Conservation (phyloP, 2,113 vertebrate genomes). For the Anarhynchus alexandrinus region DNA sequence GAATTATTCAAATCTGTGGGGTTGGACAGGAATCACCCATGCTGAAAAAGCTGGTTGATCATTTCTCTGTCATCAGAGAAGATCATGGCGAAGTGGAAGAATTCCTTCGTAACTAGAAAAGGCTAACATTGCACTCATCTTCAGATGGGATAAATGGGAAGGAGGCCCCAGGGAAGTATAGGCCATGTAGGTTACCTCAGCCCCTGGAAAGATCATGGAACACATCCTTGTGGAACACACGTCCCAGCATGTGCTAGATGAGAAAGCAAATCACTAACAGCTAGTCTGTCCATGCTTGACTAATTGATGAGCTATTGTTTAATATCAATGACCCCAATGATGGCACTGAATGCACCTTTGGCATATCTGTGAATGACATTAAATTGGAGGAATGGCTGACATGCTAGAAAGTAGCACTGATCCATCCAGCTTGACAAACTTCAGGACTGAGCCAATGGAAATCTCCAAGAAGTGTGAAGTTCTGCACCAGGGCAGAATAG, state of each 20-base stretch:
- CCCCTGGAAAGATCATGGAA: neutral
- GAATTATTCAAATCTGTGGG: neutral
- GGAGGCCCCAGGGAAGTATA: neutral
- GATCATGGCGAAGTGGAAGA: neutral
- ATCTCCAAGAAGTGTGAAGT: neutral
- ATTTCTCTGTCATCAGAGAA: neutral
- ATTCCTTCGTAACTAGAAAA: neutral
- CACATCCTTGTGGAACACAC: neutral
- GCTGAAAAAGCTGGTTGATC: neutral
- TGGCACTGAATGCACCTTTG: neutral
- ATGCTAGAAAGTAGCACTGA: neutral
- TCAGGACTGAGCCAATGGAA: neutral
- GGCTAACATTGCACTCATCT: neutral
- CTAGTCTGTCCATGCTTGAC: neutral
- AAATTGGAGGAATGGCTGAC: neutral
- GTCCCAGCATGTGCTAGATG: neutral
- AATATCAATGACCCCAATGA: neutral
- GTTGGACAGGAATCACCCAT: neutral
- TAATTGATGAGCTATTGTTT: neutral
- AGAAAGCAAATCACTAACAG: neutral
- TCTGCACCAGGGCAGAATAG: neutral
- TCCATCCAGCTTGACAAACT: neutral
- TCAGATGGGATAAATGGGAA: neutral
- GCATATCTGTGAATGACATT: neutral
- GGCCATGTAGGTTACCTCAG: neutral